Conservation (phyloP, 2,888 invertebrate genomes). For the Athalia cordata region DNA sequence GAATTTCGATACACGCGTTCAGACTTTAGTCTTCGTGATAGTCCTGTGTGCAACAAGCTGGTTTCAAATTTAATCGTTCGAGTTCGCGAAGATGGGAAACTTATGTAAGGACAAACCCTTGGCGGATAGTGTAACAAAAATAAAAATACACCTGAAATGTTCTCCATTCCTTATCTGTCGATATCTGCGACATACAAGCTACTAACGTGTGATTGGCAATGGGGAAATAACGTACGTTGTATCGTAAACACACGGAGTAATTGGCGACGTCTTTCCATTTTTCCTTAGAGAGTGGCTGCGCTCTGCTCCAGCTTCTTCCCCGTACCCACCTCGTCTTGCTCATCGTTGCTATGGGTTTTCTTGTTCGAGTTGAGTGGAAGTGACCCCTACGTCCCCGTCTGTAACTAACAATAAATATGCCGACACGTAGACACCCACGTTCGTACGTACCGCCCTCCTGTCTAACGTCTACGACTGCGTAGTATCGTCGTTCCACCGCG, state of each 20-base stretch:
- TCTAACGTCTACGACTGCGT: neutral
- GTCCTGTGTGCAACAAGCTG: no score
- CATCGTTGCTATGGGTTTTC: slow-evolving; percentile 11
- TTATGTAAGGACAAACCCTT: no score
- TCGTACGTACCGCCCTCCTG: neutral
- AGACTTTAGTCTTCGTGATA: no score
- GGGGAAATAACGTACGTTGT: slow-evolving; percentile 55
- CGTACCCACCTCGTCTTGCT: neutral
- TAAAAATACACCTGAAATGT: neutral
- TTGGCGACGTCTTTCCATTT: slow-evolving; percentile 36
- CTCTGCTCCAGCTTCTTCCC: neutral
- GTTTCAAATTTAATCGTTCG: no score
- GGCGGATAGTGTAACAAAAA: neutral
- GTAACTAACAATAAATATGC: slow-evolving; percentile 33
- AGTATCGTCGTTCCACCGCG: slow-evolving; percentile 19
- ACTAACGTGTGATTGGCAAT: slow-evolving; percentile 46
- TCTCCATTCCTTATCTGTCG: neutral
- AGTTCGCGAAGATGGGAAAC: no score
- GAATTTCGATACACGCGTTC: no score
- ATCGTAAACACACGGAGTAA: slow-evolving; percentile 32
- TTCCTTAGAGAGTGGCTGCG: slow-evolving; percentile 3
- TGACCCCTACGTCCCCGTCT: slow-evolving; percentile 27
- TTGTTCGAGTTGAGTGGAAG: slow-evolving; percentile 35
- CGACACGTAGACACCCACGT: neutral
- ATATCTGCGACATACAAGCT: neutral